Base-by-base conservation (phyloP, 37 sponge, comb jelly and placozoan genomes). In the Theonella swinhoei region DNA sequence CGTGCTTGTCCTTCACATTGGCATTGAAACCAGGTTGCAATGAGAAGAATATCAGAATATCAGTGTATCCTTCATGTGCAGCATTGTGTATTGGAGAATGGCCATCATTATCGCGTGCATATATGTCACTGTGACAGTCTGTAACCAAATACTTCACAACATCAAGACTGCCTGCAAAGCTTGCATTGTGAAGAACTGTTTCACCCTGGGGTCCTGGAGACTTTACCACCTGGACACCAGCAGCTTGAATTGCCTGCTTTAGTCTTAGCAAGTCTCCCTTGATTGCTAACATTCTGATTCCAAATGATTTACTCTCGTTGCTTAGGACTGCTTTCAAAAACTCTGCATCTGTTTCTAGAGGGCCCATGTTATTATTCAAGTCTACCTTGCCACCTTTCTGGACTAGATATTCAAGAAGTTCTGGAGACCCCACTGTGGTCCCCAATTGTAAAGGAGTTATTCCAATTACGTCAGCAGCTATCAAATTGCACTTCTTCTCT, bases 151-250 rank as follows among this genome's bases (percentile, higher is more conserved):
- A 81, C 62, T 81, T 5, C 2, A 47, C 82, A 42, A 81, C 70
- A 35, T 81, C 82, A 4, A 70, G 20, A 42, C 70, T 58, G 3
- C 82, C 82, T 24, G 67, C 68, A 19, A 65, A 64, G 1, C 68
- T 28, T 4, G 80, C 80, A 65, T 65, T 79, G 80, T 79, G 80
- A 3, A 79, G 67, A 22, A 79, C 35, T 2, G 80, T 79, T 38
- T 65, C 80, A 34, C 80, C 80, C 9, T 37, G 36, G 23, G 68
- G 68, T 1, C 80, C 80, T 8, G 3, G 14, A 26, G 41, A n/a
- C 1, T 35, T 66, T 23, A 40, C 42, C 39, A 66, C 25, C 0
- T 79, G 40, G 39, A 34, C 4, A 59, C 63, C 78, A 32, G 63
- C 39, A 3, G 39, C 24, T 65, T 32, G 23, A 14, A 64, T 2